Evolutionary conservation across 2,888 invertebrate species (phyloP).

Genomic region (Chaetogeoica ovagalla): DNA sequence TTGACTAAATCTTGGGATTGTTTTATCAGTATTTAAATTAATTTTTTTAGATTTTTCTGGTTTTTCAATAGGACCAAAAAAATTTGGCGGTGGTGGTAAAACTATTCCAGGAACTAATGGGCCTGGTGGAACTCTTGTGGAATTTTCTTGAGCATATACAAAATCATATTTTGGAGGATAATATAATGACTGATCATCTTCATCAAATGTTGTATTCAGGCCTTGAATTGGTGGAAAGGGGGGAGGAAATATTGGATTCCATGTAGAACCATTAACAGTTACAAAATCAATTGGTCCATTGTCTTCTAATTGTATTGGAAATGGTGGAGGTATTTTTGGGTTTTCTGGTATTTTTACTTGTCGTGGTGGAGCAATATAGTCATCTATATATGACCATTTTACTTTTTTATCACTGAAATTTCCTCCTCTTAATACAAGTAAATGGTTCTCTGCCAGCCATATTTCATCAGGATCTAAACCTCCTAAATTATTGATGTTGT

Average conservation of each 20-base stretch:
- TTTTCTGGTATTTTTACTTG: conserved; percentile 82
- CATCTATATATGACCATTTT: conserved; percentile 79
- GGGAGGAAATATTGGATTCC: conserved; percentile 62
- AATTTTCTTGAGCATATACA: conserved; percentile 78
- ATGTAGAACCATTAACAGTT: conserved; percentile 75
- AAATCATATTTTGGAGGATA: conserved; percentile 91
- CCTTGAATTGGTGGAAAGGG: conserved; percentile 61
- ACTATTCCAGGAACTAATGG: conserved; percentile 87
- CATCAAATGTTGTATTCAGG: conserved; percentile 68
- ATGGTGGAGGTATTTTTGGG: conserved; percentile 87
- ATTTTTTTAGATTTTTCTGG: conserved; percentile 60
- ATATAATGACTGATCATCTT: conserved; percentile 88
- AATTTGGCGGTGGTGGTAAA: conserved; percentile 83
- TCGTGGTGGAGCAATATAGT: conserved; percentile 78
- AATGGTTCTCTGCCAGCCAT: conserved; percentile 87
- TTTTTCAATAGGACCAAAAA: conserved; percentile 73
- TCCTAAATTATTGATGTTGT: conserved; percentile 77
- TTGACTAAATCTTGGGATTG: conserved; percentile 51
- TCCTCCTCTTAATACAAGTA: conserved; percentile 81
- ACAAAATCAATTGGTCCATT: conserved; percentile 85
- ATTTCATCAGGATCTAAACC: conserved; percentile 83
- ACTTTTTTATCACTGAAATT: conserved; percentile 61
- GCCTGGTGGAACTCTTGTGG: conserved; percentile 75
- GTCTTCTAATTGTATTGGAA: conserved; percentile 86
- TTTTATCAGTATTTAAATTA: conserved; percentile 55